Percentiles rank a stretch among this genome's conserved stretches.
Evolutionary conservation across 2,113 vertebrate genomes (phyloP).

Genomic region (Plectropomus leopardus): DNA sequence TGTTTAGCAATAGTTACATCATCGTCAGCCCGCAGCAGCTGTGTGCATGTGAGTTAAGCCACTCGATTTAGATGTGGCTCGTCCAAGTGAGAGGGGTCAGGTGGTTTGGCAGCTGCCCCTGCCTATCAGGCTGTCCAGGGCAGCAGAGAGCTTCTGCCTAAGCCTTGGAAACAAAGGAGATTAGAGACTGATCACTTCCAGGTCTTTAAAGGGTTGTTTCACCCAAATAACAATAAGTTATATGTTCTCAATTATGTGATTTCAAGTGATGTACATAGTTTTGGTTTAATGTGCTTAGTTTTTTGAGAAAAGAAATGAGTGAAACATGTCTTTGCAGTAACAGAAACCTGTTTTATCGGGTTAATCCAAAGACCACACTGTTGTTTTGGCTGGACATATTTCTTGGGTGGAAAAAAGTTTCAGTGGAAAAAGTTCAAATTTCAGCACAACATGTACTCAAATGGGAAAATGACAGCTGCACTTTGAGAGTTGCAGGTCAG

Average conservation of each 20-base stretch:
- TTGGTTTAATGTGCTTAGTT: neutral
- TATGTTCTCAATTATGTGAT: neutral
- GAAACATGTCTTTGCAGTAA: neutral
- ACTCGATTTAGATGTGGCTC: conserved; percentile 72
- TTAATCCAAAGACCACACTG: neutral
- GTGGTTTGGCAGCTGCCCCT: conserved; percentile 74
- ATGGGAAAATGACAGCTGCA: conserved; percentile 13
- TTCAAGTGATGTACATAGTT: neutral
- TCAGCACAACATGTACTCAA: conserved; percentile 1
- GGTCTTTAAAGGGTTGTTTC: neutral
- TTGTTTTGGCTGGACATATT: neutral
- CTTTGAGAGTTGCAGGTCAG: neutral
- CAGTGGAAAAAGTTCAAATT: neutral
- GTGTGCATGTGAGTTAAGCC: conserved; percentile 54
- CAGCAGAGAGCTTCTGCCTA: neutral
- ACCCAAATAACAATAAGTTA: neutral
- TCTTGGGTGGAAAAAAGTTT: neutral
- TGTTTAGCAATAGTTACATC: conserved; percentile 50
- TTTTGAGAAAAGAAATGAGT: neutral
- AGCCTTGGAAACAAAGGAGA: conserved; percentile 7
- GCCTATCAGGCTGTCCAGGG: conserved; percentile 28
- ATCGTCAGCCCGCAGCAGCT: conserved; percentile 57
- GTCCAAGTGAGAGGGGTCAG: conserved; percentile 53
- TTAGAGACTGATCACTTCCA: neutral
- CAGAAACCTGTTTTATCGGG: neutral